phyloP scores from a whole-genome alignment of 2,113 vertebrate genomes.

The Engraulis encrasicolus region DNA sequence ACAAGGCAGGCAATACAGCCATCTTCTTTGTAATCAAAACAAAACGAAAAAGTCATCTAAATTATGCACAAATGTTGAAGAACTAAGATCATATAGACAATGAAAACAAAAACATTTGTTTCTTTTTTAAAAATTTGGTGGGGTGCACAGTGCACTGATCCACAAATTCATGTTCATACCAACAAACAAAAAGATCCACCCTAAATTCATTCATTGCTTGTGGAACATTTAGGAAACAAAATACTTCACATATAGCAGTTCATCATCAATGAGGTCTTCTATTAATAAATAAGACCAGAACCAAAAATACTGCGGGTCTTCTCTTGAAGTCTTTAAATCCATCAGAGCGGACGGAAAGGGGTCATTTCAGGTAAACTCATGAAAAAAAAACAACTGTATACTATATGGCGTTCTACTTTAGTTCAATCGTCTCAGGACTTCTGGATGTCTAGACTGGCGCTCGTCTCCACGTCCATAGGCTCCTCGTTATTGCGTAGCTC shows the following conservation, averaged over 20 bases:
- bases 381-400: not conserved
- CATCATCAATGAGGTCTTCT: not conserved
- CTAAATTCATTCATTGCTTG: not conserved
- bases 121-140: not conserved
- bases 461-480: constrained; percentile 60
- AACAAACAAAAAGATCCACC: not conserved
- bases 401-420: not conserved
- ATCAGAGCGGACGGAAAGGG: not conserved
- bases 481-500: constrained; percentile 38
- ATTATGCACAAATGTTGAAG: not conserved
- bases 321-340: constrained; percentile 6
- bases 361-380: not conserved
- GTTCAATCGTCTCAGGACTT: not conserved
- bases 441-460: not conserved
- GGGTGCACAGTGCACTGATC: too few relatives aligned
- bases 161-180: not conserved
- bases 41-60: not conserved
- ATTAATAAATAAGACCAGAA: constrained; percentile 8
- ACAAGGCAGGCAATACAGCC: not conserved
- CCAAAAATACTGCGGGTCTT: not conserved
- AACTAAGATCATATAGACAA: not conserved
- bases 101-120: not conserved
- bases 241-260: not conserved
- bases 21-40: not conserved
- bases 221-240: not conserved